Percentiles rank a stretch among this genome's conserved stretches.
phyloP scores from a whole-genome alignment of 2,113 vertebrate species.

The Pyxicephalus adspersus region DNA sequence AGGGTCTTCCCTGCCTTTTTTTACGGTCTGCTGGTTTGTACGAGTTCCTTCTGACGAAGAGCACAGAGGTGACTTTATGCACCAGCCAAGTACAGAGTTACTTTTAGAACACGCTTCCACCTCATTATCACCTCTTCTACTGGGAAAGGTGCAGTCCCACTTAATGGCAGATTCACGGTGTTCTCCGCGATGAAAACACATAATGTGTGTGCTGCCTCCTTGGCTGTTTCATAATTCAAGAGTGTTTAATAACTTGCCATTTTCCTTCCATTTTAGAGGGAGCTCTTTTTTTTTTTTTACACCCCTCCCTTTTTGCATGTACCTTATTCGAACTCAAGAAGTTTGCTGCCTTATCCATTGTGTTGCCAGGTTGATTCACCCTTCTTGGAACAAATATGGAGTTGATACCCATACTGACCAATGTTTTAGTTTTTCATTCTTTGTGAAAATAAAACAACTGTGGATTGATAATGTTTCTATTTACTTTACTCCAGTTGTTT shows the following conservation, averaged over 20 bases:
- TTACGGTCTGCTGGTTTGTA: background rate
- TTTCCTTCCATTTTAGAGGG: background rate
- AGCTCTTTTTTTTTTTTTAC: background rate
- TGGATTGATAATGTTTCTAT: too few relatives aligned
- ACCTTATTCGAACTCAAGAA: background rate
- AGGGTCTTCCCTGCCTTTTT: background rate
- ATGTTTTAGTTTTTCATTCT: too few relatives aligned
- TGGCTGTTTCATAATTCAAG: background rate
- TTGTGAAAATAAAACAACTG: too few relatives aligned
- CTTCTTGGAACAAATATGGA: too few relatives aligned
- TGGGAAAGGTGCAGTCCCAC: background rate
- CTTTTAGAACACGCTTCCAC: background rate
- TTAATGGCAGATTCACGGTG: background rate
- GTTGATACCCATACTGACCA: too few relatives aligned
- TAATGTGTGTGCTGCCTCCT: background rate
- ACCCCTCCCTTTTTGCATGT: background rate
- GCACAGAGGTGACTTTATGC: too few relatives aligned
- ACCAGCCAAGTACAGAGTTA: background rate
- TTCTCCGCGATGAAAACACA: background rate
- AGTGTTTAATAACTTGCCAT: background rate
- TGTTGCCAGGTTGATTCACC: too few relatives aligned
- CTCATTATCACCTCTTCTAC: conserved; percentile 25
- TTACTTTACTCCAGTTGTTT: too few relatives aligned
- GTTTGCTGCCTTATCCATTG: too few relatives aligned
- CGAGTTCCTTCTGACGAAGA: background rate